phyloP scores from a whole-genome alignment of 2,113 vertebrate species.

The Microcebus tavaratra region DNA sequence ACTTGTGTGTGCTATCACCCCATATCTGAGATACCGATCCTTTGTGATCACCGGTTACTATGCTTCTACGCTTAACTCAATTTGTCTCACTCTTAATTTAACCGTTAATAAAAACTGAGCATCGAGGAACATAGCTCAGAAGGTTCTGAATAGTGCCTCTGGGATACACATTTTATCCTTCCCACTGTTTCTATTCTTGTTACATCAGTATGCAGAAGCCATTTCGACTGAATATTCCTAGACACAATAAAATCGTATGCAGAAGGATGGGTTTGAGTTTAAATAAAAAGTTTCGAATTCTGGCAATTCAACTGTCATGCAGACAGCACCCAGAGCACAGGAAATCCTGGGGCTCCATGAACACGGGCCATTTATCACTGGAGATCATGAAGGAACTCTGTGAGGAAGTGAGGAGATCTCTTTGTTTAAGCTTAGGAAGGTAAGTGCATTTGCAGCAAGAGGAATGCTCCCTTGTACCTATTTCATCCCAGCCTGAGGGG shows the following conservation, averaged over 20 bases:
- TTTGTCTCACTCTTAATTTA: constrained; percentile 80
- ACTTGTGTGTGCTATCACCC: not conserved
- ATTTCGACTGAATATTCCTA: constrained; percentile 79
- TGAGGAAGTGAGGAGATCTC: constrained; percentile 29
- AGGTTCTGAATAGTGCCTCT: constrained; percentile 77
- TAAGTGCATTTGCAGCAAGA: constrained; percentile 48
- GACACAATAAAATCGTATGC: constrained; percentile 80
- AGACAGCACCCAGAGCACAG: not conserved
- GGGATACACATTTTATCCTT: constrained; percentile 79
- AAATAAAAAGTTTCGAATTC: constrained; percentile 39
- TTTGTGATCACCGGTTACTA: constrained; percentile 51
- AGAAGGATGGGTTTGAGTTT: constrained; percentile 58
- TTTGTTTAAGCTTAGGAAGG: constrained; percentile 55
- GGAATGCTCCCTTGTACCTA: not conserved
- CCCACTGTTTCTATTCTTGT: constrained; percentile 77
- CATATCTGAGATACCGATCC: constrained; percentile 25
- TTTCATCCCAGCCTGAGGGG: not conserved
- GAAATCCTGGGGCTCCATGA: constrained; percentile 72
- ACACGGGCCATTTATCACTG: constrained; percentile 76
- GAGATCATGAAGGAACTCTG: constrained; percentile 73
- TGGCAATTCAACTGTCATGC: constrained; percentile 72
- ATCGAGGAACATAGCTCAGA: constrained; percentile 76
- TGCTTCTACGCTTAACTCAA: constrained; percentile 72
- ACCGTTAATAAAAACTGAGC: constrained; percentile 81
- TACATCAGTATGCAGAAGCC: constrained; percentile 81